Base-by-base conservation (phyloP, 2,797 vertebrate species). In the Pantherophis alleghaniensis region DNA sequence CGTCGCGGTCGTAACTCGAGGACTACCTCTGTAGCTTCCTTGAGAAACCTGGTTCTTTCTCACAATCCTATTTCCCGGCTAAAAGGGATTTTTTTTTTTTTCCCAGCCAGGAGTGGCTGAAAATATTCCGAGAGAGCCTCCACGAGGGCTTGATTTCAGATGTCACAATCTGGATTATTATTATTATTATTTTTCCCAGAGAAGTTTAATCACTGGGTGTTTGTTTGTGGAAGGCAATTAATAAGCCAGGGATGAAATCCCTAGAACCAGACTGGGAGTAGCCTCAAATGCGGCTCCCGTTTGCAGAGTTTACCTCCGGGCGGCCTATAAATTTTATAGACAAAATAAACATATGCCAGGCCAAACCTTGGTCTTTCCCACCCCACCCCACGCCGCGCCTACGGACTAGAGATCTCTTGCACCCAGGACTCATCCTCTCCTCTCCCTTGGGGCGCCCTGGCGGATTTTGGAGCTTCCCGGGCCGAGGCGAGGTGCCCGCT, bases 391-490 rank as follows among this genome's bases (percentile, higher is more conserved):
- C 0, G 7, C 69, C 3, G 18, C 37, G 18, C 16, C 32, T 79
- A 42, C 13, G 16, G 2, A 79, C 28, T 14, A 74, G 69, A 18
- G 69, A 42, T 20, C 69, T 22, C 74, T 79, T 22, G 37, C 7
- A 3, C 74, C 37, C 20, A 42, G 20, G 7, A 42, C 74, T 2
- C 18, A 4, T 22, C 18, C 20, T 7, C 14, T 2, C n/a, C 14
- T 69, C n/a, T 20, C 69, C 18, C 18, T 22, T 1, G 32, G 18
- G 37, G 74, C 20, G 42, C 11, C 37, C 18, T 22, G 74, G 37
- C 0, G 0, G 1, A 4, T 42, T 42, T 42, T 4, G 16, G 18
- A 42, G 74, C 18, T 3, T 42, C 7, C 1, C 0, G 6, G 2
- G 69, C 7, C 7, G 5, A 74, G 32, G 32, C 16, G 10, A 28